Evolutionary conservation across 2,888 invertebrate species (phyloP).

Genomic region (Parthenolecanium corni): DNA sequence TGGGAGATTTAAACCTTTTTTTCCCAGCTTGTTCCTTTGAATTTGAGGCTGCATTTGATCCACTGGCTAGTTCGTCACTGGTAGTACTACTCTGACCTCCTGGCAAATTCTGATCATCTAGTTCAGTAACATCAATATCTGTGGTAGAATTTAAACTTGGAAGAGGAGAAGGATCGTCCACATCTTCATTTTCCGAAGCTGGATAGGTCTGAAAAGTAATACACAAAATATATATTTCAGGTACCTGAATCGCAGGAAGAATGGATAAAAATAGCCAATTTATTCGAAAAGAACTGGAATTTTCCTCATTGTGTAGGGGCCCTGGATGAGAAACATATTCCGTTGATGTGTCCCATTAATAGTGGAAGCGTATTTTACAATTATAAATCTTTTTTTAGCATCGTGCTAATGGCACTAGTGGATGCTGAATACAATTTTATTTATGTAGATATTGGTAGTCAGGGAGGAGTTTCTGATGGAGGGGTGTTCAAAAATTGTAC

Average conservation of each 20-base stretch:
- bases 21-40: too few relatives aligned
- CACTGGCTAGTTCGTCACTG: too few relatives aligned
- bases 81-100: too few relatives aligned
- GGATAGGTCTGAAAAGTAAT: too few relatives aligned
- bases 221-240: constrained; percentile 14
- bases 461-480: constrained; percentile 25
- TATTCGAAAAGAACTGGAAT: constrained; percentile 19
- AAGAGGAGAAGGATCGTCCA: too few relatives aligned
- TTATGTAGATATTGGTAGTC: constrained; percentile 15
- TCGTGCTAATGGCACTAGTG: constrained; percentile 23
- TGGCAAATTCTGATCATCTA: too few relatives aligned
- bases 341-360: constrained; percentile 5
- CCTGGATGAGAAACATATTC: constrained; percentile 28
- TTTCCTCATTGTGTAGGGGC: constrained; percentile 23
- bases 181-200: too few relatives aligned
- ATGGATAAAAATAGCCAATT: constrained; percentile 10
- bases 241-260: neutral
- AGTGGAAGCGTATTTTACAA: constrained; percentile 21
- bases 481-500: constrained; percentile 27
- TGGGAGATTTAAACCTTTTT: too few relatives aligned
- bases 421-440: constrained; percentile 24
- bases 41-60: too few relatives aligned
- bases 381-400: constrained; percentile 23
- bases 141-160: too few relatives aligned
- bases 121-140: too few relatives aligned